Evolutionary conservation across 2,113 vertebrate species (phyloP).

Genomic region (Mixornis gularis): DNA sequence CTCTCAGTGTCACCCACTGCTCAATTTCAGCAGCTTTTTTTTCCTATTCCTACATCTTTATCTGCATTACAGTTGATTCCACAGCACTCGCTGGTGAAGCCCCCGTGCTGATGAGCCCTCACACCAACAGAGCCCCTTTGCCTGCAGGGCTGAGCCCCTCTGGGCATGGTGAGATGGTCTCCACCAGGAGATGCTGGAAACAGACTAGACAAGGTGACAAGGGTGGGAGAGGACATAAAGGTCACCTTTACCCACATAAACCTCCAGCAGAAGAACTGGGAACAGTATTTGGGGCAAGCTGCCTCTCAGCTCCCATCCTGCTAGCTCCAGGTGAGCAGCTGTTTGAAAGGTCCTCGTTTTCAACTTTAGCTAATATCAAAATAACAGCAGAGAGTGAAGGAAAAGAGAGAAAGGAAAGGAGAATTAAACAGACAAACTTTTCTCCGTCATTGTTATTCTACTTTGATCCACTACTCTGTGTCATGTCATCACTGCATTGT

Average conservation of each 20-base stretch:
- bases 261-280: neutral
- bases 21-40: neutral
- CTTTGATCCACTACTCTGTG: neutral
- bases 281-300: neutral
- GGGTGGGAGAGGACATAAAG: neutral
- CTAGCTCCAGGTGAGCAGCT: neutral
- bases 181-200: neutral
- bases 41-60: neutral
- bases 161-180: neutral
- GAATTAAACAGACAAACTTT: neutral
- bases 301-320: neutral
- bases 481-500: neutral
- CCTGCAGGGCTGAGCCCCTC: neutral
- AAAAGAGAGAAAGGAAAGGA: neutral
- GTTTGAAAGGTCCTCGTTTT: neutral
- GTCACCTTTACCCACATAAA: neutral
- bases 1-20: neutral
- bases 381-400: neutral
- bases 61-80: neutral
- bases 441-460: neutral
- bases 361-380: neutral
- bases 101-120: neutral
- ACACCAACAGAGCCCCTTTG: rapidly evolving
- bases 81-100: rapidly evolving
- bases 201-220: neutral